Base-by-base conservation (phyloP, 1,140 invertebrate genomes). In the Acromyrmex heyeri region DNA sequence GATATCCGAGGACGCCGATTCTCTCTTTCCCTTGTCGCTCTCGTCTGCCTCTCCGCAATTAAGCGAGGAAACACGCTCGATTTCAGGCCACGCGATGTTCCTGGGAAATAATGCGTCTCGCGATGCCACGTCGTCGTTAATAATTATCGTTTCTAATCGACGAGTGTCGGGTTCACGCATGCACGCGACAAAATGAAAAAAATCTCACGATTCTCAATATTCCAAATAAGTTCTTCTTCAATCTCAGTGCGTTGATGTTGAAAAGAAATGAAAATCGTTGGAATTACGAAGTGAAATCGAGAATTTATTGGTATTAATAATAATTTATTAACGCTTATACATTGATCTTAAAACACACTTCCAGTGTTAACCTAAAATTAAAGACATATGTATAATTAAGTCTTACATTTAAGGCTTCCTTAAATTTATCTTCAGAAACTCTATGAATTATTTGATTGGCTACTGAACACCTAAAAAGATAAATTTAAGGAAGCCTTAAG, bases 1-100 rank as follows among this genome's bases (percentile, higher is more conserved):
- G 77, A 83, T 73, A 83, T 67, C 81, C 86, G 50, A 87, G 81
- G 27, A 77, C 83, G 86, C 61, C 88, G 78, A 64, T 86, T 72
- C 44, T 50, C 79, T 72, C 61, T 87, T 85, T 85, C 61, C 69
- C 38, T 85, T 57, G 67, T 73, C 69, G 55, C 61, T 70, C 48
- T 65, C 10, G 24, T 69, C 34, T n/a, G 30, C 64, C 55, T 61
- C 79, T 73, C 65, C 62, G 53, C 65, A 82, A 82, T 86, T 88
- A 81, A 69, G 70, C 76, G 61, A 72, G 81, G 88, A 73, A 75
- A 75, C 79, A 83, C 55, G 69, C 69, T 83, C 79, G 69, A 83
- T 83, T 83, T 75, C 79, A 83, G 79, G n/a, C 79, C 79, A 83
- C 79, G 79, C 79, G 79, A 83, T 83, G 69, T 73, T 75, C 18